phyloP scores from a whole-genome alignment of 2,113 vertebrate species.

The Chroicocephalus ridibundus region DNA sequence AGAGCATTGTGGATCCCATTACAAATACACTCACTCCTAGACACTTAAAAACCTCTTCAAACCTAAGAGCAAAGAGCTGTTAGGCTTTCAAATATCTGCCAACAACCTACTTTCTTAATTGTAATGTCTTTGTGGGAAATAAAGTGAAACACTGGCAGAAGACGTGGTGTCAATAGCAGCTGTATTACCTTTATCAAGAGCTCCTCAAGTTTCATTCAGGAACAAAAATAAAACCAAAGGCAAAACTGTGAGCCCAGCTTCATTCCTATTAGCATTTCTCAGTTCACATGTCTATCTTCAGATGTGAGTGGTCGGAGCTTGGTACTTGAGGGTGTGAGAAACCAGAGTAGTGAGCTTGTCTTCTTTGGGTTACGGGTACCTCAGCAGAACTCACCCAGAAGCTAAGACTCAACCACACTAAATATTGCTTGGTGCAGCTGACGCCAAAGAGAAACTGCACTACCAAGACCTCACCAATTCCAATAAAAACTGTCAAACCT shows the following conservation, averaged over 20 bases:
- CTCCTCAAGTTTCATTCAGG: background rate
- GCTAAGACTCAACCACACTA: background rate
- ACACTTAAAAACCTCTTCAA: background rate
- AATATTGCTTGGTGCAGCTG: background rate
- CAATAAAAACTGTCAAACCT: background rate
- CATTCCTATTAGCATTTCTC: background rate
- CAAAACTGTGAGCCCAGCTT: background rate
- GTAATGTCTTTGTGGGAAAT: background rate
- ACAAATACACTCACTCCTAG: background rate
- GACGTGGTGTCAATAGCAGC: background rate
- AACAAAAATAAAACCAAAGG: background rate
- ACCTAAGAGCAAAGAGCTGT: background rate
- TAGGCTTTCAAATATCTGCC: background rate
- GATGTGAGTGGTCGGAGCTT: background rate
- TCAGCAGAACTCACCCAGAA: background rate
- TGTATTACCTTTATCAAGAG: background rate
- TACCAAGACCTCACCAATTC: background rate
- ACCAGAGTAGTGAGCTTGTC: background rate
- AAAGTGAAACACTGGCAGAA: background rate
- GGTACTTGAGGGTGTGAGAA: background rate
- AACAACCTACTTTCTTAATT: background rate
- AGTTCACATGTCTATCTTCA: background rate
- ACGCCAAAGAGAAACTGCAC: background rate
- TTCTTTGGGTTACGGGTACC: background rate
- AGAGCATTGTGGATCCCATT: background rate